Percentiles rank a stretch among this genome's conserved stretches.
Conservation (phyloP, 2,797 vertebrate species). For the Loris lydekkerianus region DNA sequence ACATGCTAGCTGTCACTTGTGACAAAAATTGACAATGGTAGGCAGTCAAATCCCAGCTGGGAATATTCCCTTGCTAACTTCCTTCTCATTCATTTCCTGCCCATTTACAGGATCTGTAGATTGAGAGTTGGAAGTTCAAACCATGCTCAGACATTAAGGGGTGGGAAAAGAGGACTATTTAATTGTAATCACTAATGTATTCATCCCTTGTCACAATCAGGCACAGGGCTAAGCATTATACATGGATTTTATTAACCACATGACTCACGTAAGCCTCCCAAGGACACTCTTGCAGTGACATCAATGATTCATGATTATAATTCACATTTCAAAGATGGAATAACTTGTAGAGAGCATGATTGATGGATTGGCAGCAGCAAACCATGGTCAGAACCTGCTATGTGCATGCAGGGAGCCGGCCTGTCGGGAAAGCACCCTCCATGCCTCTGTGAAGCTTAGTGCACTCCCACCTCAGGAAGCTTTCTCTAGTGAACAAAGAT, state of each 20-base stretch:
- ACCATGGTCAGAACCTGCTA: neutral
- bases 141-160: neutral
- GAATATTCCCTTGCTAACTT: neutral
- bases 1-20: neutral
- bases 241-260: neutral
- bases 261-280: neutral
- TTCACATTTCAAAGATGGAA: neutral
- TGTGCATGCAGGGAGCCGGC: neutral
- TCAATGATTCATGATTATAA: neutral
- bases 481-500: neutral
- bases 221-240: neutral
- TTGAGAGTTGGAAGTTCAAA: neutral
- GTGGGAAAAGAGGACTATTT: neutral
- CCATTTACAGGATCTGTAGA: neutral
- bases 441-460: neutral
- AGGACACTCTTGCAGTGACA: neutral
- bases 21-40: neutral
- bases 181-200: too few relatives aligned
- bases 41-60: neutral
- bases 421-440: neutral
- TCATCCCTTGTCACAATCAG: neutral
- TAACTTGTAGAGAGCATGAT: neutral
- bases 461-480: neutral
- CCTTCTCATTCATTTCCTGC: neutral
- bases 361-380: rapidly evolving